Percentiles rank a stretch among this genome's conserved stretches.
phyloP scores from a whole-genome alignment of 1,140 invertebrate genomes.

The Scaptomyza hsui region DNA sequence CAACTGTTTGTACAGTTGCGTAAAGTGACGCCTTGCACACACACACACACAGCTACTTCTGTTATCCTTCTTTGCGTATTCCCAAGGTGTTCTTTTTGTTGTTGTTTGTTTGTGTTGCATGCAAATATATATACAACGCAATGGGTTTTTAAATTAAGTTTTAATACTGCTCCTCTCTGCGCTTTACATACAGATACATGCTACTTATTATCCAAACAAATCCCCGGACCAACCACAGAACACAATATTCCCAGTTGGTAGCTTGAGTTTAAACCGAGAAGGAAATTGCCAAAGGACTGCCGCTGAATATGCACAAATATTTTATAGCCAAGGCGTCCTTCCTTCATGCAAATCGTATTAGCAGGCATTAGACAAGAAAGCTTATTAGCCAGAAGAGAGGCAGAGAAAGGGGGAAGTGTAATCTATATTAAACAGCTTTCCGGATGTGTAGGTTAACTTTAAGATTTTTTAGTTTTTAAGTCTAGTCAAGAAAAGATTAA shows the following conservation, averaged over 20 bases:
- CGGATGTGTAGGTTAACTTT: too few relatives aligned
- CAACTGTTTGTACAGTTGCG: conserved; percentile 80
- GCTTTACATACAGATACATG: not conserved
- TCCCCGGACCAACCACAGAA: not conserved
- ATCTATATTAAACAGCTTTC: too few relatives aligned
- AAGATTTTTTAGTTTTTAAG: too few relatives aligned
- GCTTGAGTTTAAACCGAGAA: not conserved
- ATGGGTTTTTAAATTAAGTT: conserved; percentile 63
- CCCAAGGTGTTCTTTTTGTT: conserved; percentile 7
- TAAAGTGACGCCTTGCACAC: conserved; percentile 60
- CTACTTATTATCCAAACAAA: conserved; percentile 1
- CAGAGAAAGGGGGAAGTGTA: not conserved
- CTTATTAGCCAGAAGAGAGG: conserved; percentile 3
- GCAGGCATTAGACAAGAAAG: conserved; percentile 10
- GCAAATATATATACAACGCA: conserved; percentile 40
- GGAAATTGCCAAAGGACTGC: not conserved
- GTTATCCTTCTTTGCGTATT: conserved; percentile 16
- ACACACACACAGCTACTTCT: not conserved
- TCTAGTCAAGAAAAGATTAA: too few relatives aligned
- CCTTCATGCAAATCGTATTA: conserved; percentile 4
- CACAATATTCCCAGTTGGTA: not conserved
- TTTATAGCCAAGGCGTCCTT: not conserved
- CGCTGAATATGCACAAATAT: not conserved
- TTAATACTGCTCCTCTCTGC: conserved; percentile 46
- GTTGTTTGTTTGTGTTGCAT: conserved; percentile 6